Conservation (phyloP, 2,113 vertebrate genomes). For the Nannobrachium achirus region DNA sequence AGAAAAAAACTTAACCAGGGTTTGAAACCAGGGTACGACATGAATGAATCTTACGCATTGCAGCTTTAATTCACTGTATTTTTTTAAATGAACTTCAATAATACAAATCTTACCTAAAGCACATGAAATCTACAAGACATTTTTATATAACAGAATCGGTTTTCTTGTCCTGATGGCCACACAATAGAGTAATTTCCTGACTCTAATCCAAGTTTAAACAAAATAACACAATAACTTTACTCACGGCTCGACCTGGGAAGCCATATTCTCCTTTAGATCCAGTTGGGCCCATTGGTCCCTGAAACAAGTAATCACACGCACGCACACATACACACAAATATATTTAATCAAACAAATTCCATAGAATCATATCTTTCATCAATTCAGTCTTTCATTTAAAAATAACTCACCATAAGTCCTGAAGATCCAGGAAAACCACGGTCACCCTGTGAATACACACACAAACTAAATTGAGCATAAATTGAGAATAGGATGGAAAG, state of each 20-base stretch:
- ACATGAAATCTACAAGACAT: too few relatives aligned
- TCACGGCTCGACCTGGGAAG: slow-evolving; percentile 89
- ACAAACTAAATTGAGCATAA: background rate
- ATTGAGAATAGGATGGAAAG: background rate
- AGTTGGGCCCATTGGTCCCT: slow-evolving; percentile 87
- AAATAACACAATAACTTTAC: too few relatives aligned
- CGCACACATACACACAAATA: background rate
- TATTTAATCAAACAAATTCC: background rate
- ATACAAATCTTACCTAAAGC: too few relatives aligned
- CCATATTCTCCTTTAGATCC: slow-evolving; percentile 94
- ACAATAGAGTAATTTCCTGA: too few relatives aligned
- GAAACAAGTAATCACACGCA: slow-evolving; percentile 22
- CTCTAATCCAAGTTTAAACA: too few relatives aligned
- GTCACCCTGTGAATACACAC: slow-evolving; percentile 80
- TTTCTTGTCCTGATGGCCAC: too few relatives aligned
- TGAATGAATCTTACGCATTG: too few relatives aligned
- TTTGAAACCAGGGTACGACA: too few relatives aligned
- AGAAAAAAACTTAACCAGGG: too few relatives aligned
- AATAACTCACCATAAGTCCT: slow-evolving; percentile 80
- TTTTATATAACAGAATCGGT: too few relatives aligned
- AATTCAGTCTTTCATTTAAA: slow-evolving; percentile 2
- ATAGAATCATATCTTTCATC: background rate
- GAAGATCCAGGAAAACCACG: slow-evolving; percentile 77
- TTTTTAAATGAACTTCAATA: too few relatives aligned
- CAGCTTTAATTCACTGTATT: too few relatives aligned